Evolutionary conservation across 2,888 invertebrate species (phyloP).

Genomic region (Aphidoletes aphidimyza): DNA sequence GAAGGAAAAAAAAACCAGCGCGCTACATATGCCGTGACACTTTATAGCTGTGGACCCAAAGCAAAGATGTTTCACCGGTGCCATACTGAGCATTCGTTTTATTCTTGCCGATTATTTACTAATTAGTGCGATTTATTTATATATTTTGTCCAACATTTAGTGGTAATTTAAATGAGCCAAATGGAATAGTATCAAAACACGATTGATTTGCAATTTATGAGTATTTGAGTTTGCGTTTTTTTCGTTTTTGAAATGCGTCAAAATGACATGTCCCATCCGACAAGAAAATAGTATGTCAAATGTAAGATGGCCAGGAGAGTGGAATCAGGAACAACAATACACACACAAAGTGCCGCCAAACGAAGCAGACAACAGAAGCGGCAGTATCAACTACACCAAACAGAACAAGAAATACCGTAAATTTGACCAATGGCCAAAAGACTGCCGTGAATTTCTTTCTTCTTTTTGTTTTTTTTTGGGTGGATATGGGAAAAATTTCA

Average conservation of each 20-base stretch:
- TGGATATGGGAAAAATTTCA: neutral
- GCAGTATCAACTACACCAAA: neutral
- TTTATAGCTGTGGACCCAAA: neutral
- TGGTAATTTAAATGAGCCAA: constrained; percentile 28
- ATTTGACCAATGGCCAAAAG: neutral
- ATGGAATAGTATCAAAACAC: constrained; percentile 13
- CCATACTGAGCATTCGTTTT: constrained; percentile 40
- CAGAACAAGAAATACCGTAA: constrained; percentile 2
- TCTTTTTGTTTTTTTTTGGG: neutral
- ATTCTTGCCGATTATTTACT: constrained; percentile 54
- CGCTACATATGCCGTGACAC: neutral
- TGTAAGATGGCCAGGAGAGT: neutral
- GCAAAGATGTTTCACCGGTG: constrained; percentile 25
- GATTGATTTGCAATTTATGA: constrained; percentile 52
- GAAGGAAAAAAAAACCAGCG: neutral
- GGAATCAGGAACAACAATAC: neutral
- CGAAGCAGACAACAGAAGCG: neutral
- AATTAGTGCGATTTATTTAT: constrained; percentile 53
- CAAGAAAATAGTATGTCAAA: no score
- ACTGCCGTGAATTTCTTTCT: neutral
- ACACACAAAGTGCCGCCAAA: neutral
- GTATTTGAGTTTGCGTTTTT: no score
- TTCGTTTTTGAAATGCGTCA: no score
- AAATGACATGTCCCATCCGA: no score
- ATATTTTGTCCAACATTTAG: neutral